A percentile compares a stretch with the other conserved stretches of the same genome.
phyloP scores from a whole-genome alignment of 1,140 invertebrate genomes.

The Harlomillsia oculata region DNA sequence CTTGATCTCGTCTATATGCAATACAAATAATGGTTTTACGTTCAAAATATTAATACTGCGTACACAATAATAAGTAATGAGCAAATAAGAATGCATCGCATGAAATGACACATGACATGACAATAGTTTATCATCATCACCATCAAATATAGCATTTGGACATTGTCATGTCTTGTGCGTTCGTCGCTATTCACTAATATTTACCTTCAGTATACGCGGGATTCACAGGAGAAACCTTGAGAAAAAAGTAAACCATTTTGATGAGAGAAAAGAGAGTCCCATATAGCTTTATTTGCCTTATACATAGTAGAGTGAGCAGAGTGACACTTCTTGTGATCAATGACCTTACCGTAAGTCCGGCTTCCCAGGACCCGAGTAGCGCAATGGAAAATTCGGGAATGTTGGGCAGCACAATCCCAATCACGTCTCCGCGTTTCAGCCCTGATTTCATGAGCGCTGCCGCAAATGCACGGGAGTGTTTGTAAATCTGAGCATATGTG shows the following conservation, averaged over 20 bases:
- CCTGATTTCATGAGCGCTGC: constrained; percentile 36
- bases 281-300: too few relatives aligned
- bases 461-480: constrained; percentile 6
- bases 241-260: neutral
- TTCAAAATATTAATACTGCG: neutral
- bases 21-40: neutral
- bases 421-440: constrained; percentile 42
- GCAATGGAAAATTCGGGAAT: constrained; percentile 42
- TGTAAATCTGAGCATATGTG: constrained; percentile 21
- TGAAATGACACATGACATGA: too few relatives aligned
- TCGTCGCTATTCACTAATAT: constrained; percentile 49
- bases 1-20: constrained; percentile 60
- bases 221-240: constrained; percentile 36
- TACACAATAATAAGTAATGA: neutral
- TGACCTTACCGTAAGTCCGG: constrained; percentile 37
- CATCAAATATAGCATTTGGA: too few relatives aligned
- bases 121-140: too few relatives aligned
- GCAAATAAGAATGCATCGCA: too few relatives aligned
- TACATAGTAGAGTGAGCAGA: too few relatives aligned
- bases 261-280: too few relatives aligned
- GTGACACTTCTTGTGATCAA: neutral
- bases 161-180: too few relatives aligned
- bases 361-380: constrained; percentile 39
- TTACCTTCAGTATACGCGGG: constrained; percentile 12
- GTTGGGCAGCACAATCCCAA: constrained; percentile 42